Evolutionary conservation across 2,888 invertebrate genomes (phyloP).

Genomic region (Euplexia lucipara): DNA sequence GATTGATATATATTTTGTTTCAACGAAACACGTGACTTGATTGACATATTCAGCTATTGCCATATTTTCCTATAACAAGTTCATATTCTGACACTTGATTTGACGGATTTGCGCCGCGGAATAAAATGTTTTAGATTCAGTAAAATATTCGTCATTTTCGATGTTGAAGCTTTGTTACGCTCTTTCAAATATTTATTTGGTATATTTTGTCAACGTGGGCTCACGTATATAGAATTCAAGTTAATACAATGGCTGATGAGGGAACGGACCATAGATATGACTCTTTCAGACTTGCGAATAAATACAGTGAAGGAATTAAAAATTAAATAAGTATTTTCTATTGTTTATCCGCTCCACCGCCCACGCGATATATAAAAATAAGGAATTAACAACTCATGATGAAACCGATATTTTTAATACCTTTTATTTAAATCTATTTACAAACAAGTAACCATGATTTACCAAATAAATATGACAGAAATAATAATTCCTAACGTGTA

Average conservation of each 20-base stretch:
- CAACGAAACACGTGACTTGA: slow-evolving; percentile 58
- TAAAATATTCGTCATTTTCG: slow-evolving; percentile 19
- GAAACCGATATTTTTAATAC: too few species aligned
- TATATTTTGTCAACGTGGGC: slow-evolving; percentile 15
- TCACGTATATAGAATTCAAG: neutral
- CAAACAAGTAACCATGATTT: too few species aligned
- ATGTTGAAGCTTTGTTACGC: neutral
- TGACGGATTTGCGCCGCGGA: slow-evolving; percentile 27
- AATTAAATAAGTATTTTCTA: neutral
- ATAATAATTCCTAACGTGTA: too few species aligned
- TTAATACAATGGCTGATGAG: neutral
- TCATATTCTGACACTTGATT: slow-evolving; percentile 46
- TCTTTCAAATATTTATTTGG: slow-evolving; percentile 8
- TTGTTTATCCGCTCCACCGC: too few species aligned
- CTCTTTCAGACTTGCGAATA: neutral
- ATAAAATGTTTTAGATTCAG: slow-evolving; percentile 30
- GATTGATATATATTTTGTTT: slow-evolving; percentile 59
- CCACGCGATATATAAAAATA: too few species aligned
- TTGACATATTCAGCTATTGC: slow-evolving; percentile 63
- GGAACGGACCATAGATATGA: neutral
- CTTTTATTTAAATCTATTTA: too few species aligned
- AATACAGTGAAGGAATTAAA: neutral
- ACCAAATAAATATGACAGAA: too few species aligned
- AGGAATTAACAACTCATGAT: too few species aligned
- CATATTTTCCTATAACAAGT: slow-evolving; percentile 40